phyloP scores from a whole-genome alignment of 2,888 invertebrate species.

The Leucophenga maculata region DNA sequence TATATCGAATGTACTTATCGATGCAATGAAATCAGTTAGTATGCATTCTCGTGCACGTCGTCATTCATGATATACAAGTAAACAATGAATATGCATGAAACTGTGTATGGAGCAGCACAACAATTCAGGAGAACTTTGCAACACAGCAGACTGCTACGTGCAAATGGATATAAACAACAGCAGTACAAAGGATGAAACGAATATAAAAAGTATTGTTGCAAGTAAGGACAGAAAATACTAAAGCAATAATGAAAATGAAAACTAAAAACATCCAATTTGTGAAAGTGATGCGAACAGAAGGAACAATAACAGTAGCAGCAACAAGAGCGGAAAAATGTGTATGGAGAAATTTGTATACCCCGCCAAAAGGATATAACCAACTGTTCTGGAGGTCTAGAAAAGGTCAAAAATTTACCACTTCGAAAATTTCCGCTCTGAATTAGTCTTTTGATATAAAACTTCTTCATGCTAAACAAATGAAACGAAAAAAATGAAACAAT shows the following conservation, averaged over 20 bases:
- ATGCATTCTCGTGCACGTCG: slow-evolving; percentile 19
- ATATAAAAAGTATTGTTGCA: not conserved
- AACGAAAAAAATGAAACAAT: too few species aligned
- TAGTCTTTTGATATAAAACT: too few species aligned
- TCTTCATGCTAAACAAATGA: too few species aligned
- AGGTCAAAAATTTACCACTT: too few species aligned
- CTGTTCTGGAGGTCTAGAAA: too few species aligned
- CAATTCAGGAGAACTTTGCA: slow-evolving; percentile 33
- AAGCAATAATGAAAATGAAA: slow-evolving; percentile 30
- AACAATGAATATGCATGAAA: slow-evolving; percentile 67
- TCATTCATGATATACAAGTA: slow-evolving; percentile 41
- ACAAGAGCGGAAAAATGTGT: slow-evolving; percentile 1
- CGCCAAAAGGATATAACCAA: too few species aligned
- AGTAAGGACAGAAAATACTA: slow-evolving; percentile 18
- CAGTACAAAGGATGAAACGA: not conserved
- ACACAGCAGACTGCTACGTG: not conserved
- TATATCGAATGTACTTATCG: too few species aligned
- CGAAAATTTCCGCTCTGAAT: too few species aligned
- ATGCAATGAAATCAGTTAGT: not conserved
- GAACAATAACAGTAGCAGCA: slow-evolving; percentile 22
- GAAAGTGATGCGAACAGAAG: slow-evolving; percentile 56
- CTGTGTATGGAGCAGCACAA: slow-evolving; percentile 46
- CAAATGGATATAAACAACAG: not conserved
- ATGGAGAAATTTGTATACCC: too few species aligned
- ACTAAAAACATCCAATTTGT: slow-evolving; percentile 57